Percentiles rank a stretch among this genome's conserved stretches.
phyloP scores from a whole-genome alignment of 2,797 vertebrate genomes.

The Bradypus variegatus region DNA sequence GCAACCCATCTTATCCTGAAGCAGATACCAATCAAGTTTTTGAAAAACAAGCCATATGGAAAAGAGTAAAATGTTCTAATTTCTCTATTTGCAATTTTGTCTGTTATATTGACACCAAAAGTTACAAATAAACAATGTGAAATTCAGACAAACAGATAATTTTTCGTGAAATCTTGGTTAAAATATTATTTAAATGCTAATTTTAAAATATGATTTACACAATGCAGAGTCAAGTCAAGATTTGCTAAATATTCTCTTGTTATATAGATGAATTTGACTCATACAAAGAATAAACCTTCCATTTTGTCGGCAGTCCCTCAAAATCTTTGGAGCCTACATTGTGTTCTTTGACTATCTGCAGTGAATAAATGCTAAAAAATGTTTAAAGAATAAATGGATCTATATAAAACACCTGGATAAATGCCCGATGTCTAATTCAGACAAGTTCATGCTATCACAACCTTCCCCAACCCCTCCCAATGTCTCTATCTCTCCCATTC shows the following conservation, averaged over 20 bases:
- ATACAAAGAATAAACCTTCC: background rate
- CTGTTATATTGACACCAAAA: background rate
- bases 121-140: background rate
- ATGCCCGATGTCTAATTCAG: background rate
- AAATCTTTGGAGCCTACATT: background rate
- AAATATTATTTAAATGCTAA: background rate
- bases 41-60: background rate
- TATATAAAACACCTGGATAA: background rate
- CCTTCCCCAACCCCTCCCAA: background rate
- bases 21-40: background rate
- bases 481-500: background rate
- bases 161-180: background rate
- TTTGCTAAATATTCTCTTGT: background rate
- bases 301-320: background rate
- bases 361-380: background rate
- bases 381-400: background rate
- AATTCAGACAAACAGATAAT: background rate
- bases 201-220: background rate
- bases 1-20: background rate
- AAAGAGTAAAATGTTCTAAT: background rate
- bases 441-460: background rate
- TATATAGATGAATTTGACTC: background rate
- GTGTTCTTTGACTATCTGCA: background rate
- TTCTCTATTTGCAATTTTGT: background rate
- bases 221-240: background rate